These are phyloP conservation scores for Marmota flaviventris DNA, from an alignment of 2,113 vertebrate genomes.

Conservation along the genomic window DNA sequence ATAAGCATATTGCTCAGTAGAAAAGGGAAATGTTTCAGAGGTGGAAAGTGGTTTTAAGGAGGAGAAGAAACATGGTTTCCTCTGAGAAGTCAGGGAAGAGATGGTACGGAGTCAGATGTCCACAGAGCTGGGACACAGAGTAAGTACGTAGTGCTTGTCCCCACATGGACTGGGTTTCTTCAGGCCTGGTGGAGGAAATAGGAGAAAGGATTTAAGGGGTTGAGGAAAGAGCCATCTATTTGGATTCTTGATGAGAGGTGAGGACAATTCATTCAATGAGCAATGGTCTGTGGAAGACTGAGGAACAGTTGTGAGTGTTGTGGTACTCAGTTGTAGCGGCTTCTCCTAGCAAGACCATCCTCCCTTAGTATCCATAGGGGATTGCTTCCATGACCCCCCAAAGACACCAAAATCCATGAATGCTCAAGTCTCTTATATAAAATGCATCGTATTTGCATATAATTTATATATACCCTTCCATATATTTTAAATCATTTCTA, in stretches of 20 bases:
- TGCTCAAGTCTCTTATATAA: background rate
- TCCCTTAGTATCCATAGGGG: background rate
- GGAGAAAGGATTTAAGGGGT: background rate
- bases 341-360: background rate
- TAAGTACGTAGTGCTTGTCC: background rate
- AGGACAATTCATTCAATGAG: background rate
- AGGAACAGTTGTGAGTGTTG: background rate
- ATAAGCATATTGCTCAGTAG: background rate
- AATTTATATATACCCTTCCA: background rate
- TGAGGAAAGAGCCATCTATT: background rate
- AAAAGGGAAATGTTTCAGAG: background rate
- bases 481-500: no score
- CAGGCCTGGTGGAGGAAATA: background rate
- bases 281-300: background rate
- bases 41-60: background rate
- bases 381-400: background rate
- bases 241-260: background rate
- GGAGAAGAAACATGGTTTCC: background rate
- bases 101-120: background rate
- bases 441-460: background rate
- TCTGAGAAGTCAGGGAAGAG: background rate
- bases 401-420: background rate
- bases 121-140: background rate
- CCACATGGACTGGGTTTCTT: background rate
- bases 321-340: background rate